Conservation (phyloP, 2,888 invertebrate genomes). For the Drosophila diplacantha region DNA sequence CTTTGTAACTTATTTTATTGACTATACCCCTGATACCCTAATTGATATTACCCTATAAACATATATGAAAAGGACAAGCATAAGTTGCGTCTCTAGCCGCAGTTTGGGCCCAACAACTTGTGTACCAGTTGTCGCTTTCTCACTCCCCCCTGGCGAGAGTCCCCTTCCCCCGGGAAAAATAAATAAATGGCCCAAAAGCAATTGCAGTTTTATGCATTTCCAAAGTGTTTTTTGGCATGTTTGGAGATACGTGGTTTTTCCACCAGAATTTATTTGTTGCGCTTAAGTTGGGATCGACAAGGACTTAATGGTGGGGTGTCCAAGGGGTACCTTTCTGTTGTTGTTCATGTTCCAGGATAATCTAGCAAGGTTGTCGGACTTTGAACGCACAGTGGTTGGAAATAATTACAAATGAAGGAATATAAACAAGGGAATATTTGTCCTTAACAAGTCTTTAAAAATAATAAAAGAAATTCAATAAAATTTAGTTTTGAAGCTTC, state of each 20-base stretch:
- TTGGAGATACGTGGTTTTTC: slow-evolving; percentile 50
- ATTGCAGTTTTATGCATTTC: slow-evolving; percentile 64
- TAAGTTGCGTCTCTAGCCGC: slow-evolving; percentile 49
- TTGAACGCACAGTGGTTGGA: slow-evolving; percentile 29
- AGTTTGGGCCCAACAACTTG: slow-evolving; percentile 25
- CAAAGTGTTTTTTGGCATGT: slow-evolving; percentile 65
- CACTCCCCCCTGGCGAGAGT: slow-evolving; percentile 7
- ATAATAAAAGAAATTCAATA: not conserved
- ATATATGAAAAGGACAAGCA: slow-evolving; percentile 8
- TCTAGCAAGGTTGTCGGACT: slow-evolving; percentile 38
- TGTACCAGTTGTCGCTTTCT: slow-evolving; percentile 21
- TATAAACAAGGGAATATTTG: not conserved
- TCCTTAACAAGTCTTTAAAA: not conserved
- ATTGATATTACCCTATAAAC: not conserved
- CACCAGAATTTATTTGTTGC: slow-evolving; percentile 40
- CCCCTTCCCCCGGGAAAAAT: slow-evolving; percentile 3
- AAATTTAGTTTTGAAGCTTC: too few species aligned
- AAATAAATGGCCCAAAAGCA: slow-evolving; percentile 42
- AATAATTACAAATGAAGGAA: not conserved
- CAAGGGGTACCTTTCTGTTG: slow-evolving; percentile 25
- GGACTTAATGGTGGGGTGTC: slow-evolving; percentile 17
- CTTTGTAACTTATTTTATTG: not conserved
- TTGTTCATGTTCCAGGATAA: slow-evolving; percentile 22
- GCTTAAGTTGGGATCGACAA: slow-evolving; percentile 7
- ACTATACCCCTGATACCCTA: not conserved